These are phyloP conservation scores for Australoheros facetus DNA, from an alignment of 2,797 vertebrate genomes.

Conservation along the genomic window DNA sequence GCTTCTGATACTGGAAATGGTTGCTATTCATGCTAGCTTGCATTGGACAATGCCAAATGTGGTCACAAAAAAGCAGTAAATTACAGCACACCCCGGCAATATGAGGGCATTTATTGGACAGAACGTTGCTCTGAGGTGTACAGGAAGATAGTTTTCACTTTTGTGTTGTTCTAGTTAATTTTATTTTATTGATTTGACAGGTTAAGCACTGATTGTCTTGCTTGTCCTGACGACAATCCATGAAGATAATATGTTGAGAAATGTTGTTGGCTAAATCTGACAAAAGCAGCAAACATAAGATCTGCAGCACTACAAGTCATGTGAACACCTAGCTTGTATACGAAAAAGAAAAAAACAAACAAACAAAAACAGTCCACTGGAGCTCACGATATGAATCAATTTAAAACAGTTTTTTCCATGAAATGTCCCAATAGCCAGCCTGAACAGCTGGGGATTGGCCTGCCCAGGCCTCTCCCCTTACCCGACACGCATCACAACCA, in stretches of 20 bases:
- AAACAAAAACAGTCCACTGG: not conserved
- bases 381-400: not conserved
- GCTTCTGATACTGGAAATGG: not conserved
- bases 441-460: not conserved
- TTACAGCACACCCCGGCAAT: not conserved
- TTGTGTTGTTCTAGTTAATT: not conserved
- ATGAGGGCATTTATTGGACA: not conserved
- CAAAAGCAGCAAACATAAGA: not conserved
- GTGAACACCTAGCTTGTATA: not conserved
- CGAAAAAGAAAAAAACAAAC: not conserved
- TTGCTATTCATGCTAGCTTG: not conserved
- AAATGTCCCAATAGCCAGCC: too few relatives aligned
- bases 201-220: not conserved
- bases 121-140: not conserved
- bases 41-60: not conserved
- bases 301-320: not conserved
- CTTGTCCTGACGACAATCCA: not conserved
- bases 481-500: not conserved
- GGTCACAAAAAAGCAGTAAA: not conserved
- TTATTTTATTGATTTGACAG: not conserved
- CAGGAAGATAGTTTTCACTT: not conserved
- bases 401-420: not conserved
- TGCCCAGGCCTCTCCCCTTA: not conserved
- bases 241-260: not conserved
- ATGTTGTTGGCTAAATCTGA: not conserved